These are phyloP conservation scores for Urocitellus parryii DNA, from an alignment of 2,113 vertebrate genomes.

Conservation along the genomic window DNA sequence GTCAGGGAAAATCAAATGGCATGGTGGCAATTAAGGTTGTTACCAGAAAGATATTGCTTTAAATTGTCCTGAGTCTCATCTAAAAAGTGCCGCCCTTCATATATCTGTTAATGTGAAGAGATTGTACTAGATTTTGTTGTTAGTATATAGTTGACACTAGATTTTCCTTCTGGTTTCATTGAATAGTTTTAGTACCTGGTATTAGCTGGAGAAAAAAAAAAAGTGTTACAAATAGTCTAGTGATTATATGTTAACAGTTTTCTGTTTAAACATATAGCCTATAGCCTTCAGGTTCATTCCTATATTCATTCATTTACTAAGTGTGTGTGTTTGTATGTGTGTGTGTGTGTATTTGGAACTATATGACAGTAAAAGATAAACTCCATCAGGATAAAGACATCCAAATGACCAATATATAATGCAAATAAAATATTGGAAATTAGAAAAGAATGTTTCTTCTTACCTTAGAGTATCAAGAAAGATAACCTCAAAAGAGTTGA, in stretches of 20 bases:
- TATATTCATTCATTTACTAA: not conserved
- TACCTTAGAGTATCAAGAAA: not conserved
- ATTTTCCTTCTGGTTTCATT: constrained; percentile 8
- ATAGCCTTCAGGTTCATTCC: not conserved
- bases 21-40: not conserved
- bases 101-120: not conserved
- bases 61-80: not conserved
- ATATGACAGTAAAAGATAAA: not conserved
- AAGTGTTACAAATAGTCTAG: not conserved
- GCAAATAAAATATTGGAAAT: not conserved
- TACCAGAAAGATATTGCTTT: not conserved
- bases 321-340: not conserved
- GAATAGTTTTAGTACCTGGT: not conserved
- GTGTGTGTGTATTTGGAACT: not conserved
- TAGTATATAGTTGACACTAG: not conserved
- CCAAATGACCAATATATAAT: not conserved
- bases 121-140: not conserved
- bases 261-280: not conserved
- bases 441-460: not conserved
- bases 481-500: not conserved
- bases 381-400: not conserved
- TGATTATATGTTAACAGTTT: not conserved
- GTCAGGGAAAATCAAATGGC: not conserved
- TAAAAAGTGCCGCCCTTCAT: not conserved
- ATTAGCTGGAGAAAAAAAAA: constrained; percentile 24